Conservation (phyloP, 2,797 vertebrate species). For the Alectoris magna region DNA sequence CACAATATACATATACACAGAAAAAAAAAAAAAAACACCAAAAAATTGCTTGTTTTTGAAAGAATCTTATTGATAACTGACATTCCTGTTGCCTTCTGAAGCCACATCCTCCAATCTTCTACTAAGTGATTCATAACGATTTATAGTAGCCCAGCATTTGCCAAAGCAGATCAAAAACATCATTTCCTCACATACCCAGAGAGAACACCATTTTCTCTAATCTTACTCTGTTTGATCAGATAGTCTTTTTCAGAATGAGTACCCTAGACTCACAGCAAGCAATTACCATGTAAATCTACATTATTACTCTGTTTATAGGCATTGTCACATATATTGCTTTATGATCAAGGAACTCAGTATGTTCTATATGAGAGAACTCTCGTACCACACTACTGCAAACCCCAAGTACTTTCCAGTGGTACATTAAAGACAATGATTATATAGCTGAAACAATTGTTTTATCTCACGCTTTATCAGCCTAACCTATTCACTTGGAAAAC, state of each 20-base stretch:
- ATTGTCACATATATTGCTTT: not conserved
- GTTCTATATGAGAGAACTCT: not conserved
- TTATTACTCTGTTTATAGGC: not conserved
- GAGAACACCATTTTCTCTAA: not conserved
- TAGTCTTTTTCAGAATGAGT: not conserved
- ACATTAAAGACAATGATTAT: not conserved
- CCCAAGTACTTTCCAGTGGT: fast-evolving
- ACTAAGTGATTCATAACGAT: conserved; percentile 1
- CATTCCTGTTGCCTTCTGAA: not conserved
- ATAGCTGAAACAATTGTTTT: not conserved
- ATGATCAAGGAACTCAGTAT: not conserved
- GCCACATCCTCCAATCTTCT: conserved; percentile 6
- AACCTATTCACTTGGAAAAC: not conserved
- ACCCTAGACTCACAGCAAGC: not conserved
- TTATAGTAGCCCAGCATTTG: conserved; percentile 18
- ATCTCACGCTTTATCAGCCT: not conserved
- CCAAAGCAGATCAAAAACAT: not conserved
- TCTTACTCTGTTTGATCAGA: not conserved
- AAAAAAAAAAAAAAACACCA: conserved; percentile 36
- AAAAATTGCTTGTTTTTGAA: conserved; percentile 26
- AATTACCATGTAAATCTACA: not conserved
- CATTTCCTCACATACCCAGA: fast-evolving
- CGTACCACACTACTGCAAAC: not conserved
- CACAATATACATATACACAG: not conserved
- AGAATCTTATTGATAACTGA: conserved; percentile 25